A percentile compares a stretch with the other conserved stretches of the same genome.
Conservation (phyloP, 2,113 vertebrate genomes). For the Genyomyrus donnyi region DNA sequence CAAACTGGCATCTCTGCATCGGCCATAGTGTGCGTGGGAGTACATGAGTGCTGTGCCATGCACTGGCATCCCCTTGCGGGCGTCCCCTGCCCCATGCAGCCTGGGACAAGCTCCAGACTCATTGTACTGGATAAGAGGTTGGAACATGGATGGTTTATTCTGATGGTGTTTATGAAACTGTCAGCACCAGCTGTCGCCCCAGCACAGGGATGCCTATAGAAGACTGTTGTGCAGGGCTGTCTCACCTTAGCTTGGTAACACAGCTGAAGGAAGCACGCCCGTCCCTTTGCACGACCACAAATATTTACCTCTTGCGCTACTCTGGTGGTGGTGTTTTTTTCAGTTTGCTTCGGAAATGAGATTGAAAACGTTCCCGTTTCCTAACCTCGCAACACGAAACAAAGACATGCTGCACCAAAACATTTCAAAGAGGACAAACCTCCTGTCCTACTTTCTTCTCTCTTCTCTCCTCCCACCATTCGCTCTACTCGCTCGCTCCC, state of each 20-base stretch:
- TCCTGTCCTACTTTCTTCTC: conserved; percentile 50
- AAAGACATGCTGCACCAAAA: conserved; percentile 32
- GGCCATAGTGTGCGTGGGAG: not conserved
- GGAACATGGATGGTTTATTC: not conserved
- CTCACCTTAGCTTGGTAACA: not conserved
- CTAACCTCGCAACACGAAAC: conserved; percentile 36
- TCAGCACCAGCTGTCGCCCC: not conserved
- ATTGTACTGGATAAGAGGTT: not conserved
- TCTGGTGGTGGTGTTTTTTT: conserved; percentile 47
- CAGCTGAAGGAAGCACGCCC: not conserved
- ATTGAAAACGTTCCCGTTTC: conserved; percentile 47
- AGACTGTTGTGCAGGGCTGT: not conserved
- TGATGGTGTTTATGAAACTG: not conserved
- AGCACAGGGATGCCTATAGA: not conserved
- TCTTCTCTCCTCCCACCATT: conserved; percentile 35
- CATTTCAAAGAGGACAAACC: conserved; percentile 47
- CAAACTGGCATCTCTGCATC: not conserved
- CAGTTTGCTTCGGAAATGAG: conserved; percentile 55
- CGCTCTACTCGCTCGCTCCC: conserved; percentile 18
- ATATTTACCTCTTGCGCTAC: conserved; percentile 32
- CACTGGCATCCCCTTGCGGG: not conserved
- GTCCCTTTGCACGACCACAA: not conserved
- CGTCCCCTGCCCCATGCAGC: not conserved
- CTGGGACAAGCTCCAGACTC: not conserved
- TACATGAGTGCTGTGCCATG: not conserved